Evolutionary conservation across 2,113 vertebrate genomes (phyloP).

Genomic region (Callionymus lyra): DNA sequence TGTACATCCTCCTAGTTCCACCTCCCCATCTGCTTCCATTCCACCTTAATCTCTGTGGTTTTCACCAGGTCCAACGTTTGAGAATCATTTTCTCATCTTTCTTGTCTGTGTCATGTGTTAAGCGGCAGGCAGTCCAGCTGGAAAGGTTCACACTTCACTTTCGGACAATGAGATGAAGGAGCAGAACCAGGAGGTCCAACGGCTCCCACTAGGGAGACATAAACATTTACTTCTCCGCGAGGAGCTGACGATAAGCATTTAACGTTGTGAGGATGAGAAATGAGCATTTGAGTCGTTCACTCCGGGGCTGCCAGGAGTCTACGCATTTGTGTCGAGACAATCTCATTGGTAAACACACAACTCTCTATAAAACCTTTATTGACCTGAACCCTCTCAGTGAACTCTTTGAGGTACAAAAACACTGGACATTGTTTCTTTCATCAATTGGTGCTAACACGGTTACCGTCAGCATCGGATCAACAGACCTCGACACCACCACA

Average conservation of each 20-base stretch:
- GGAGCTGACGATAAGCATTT: conserved; percentile 22
- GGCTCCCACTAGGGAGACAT: conserved; percentile 34
- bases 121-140: conserved; percentile 45
- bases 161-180: conserved; percentile 25
- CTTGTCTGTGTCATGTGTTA: conserved; percentile 1
- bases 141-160: conserved; percentile 36
- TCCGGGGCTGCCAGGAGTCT: no score
- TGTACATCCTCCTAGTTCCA: conserved; percentile 26
- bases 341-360: no score
- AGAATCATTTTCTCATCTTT: conserved; percentile 15
- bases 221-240: conserved; percentile 58
- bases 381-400: no score
- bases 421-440: no score
- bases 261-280: conserved; percentile 3
- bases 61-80: conserved; percentile 29
- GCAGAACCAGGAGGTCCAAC: conserved; percentile 31
- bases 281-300: no score
- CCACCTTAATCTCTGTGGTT: conserved; percentile 34
- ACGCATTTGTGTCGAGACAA: no score
- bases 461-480: no score
- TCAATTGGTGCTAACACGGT: no score
- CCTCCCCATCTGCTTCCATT: conserved; percentile 20
- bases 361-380: no score
- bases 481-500: no score
- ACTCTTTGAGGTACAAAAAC: no score